Base-by-base conservation (phyloP, 1,140 invertebrate genomes). In the Hetaerina americana region DNA sequence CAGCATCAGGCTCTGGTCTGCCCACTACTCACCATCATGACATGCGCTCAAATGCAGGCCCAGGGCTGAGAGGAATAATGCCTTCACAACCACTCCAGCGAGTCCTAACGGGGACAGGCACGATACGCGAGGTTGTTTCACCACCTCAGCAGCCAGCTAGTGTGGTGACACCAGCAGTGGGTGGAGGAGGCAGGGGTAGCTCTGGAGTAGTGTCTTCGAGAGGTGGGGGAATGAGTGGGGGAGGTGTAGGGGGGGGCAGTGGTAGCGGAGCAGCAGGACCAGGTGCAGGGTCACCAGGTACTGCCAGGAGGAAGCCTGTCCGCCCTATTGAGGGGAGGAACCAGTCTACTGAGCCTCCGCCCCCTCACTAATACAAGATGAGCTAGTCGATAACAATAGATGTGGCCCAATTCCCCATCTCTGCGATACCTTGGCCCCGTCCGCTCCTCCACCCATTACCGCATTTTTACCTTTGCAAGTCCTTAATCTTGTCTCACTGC, bases 301-400 rank as follows among this genome's bases (percentile, higher is more conserved):
- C 75, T 27, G 79, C 82, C 68, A 81, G 82, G 71, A 80, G 84
- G 75, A 84, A 84, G 79, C 82, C 83, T 40, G 82, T 84, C 69
- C 80, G 84, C 70, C 79, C 82, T 66, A 81, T 84, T 73, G 83
- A 83, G 73, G 82, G 82, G 68, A 78, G 82, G 76, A 83, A 83
- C 75, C 83, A 84, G 76, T 81, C 84, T 69, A 83, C 82, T 71
- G 84, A 85, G 72, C 84, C 84, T 57, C 83, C 84, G 72, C 83
- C 83, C 31, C 83, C 83, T 27, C 83, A 84, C 79, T 84, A 84
- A 84, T 81, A 68, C 74, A 25, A 72, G 26, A 57, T 57, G 40
- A 57, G 40, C 40, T 57, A 57, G 40, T 57, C 40, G 40, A 57
- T 57, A 57, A 57, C 40, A 57, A 57, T 57, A 57, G 40, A 57